A percentile compares a stretch with the other conserved stretches of the same genome.
phyloP scores from a whole-genome alignment of 2,113 vertebrate genomes.

The Campylorhamphus procurvoides region DNA sequence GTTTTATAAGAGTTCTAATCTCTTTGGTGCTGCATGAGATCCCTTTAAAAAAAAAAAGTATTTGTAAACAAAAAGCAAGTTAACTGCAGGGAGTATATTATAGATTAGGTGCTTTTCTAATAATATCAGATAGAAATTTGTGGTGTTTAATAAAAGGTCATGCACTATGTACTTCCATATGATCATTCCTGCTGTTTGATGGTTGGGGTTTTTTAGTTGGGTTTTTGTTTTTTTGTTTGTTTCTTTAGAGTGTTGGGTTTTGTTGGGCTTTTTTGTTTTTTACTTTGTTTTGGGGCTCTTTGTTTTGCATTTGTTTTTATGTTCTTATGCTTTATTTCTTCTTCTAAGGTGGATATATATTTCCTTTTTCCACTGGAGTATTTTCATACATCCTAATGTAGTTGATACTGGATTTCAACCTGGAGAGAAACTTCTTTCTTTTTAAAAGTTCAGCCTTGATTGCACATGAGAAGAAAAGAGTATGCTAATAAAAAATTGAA shows the following conservation, averaged over 20 bases:
- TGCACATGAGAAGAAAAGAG: not conserved
- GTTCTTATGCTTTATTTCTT: not conserved
- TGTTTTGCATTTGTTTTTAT: not conserved
- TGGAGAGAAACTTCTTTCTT: not conserved
- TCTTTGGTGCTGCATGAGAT: not conserved
- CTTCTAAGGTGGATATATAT: not conserved
- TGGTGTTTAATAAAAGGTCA: not conserved
- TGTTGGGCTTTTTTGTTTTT: too few relatives aligned
- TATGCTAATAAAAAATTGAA: not conserved
- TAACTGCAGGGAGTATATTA: not conserved
- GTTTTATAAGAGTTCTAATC: not conserved
- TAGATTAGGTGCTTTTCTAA: not conserved
- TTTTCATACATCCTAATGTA: not conserved
- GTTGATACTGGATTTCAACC: not conserved
- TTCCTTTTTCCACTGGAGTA: not conserved
- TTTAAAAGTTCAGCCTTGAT: not conserved
- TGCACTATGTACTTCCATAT: not conserved
- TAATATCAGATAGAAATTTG: not conserved
- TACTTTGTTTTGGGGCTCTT: not conserved
- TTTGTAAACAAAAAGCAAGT: not conserved
- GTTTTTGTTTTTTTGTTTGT: not conserved
- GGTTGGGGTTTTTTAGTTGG: not conserved
- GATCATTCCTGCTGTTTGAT: not conserved
- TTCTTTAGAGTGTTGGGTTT: not conserved
- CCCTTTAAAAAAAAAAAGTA: not conserved